Evolutionary conservation across 2,888 invertebrate species (phyloP), one percentile per base, ranked within the genome.

Genomic region (Lomographa bimaculata): DNA sequence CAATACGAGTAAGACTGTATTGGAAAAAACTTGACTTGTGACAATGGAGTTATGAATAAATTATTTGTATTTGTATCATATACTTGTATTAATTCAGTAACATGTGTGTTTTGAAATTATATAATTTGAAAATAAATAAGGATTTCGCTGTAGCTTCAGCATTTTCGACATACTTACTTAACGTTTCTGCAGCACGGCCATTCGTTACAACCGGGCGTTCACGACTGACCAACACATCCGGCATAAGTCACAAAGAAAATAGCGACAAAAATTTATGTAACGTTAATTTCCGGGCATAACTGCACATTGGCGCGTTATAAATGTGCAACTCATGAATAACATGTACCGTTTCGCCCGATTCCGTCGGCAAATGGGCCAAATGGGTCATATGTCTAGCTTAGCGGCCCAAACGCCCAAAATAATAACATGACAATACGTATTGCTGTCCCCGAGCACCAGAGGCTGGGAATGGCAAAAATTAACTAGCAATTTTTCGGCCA

Each of bases 361-460:
- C 72, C 71, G 78, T 76, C 75, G 67, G 72, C 74, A 75, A 84
- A 85, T 82, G 81, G 81, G 55, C 80, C 73, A 82, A 84, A 85
- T 82, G 80, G 81, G 54, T 79, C 72, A 82, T 84, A 82, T 68
- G 71, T 85, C 81, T 78, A 69, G 82, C 83, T 86, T 84, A 85
- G 76, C 71, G 79, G 69, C 77, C 79, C 76, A 77, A 81, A 78
- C 75, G 74, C 62, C 68, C 75, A 71, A 79, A 81, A 83, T 81
- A 81, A 82, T 83, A 82, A 77, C 76, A 80, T 73, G 75, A 74
- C 78, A 72, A 76, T 76, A 71, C 79, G 72, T 76, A 67, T 68
- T 62, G 57, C 46, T 40, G 32, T 38, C 46, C 37, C 45, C 36
- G 38, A 48, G 32, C 47, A 33, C 29, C 27, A 35, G 33, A 14